Percentiles rank a stretch among this genome's conserved stretches.
Evolutionary conservation across 2,797 vertebrate genomes (phyloP).

Genomic region (Gadopsis bispinosus): DNA sequence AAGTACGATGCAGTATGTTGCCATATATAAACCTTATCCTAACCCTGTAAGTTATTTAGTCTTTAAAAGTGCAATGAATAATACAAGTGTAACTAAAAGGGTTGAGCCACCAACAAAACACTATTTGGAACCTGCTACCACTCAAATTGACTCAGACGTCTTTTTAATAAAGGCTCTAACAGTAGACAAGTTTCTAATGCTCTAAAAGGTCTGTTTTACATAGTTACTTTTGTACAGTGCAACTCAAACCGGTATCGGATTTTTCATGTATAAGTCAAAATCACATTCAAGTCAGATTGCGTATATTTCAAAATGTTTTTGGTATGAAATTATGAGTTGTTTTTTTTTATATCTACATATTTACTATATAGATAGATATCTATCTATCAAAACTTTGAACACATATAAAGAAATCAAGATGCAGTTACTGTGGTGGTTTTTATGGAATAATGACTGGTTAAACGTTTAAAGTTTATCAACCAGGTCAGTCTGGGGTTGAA

Average conservation of each 20-base stretch:
- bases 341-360: too few relatives aligned
- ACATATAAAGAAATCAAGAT: background rate
- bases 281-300: background rate
- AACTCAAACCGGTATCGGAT: background rate
- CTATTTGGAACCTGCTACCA: background rate
- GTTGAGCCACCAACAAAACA: background rate
- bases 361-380: too few relatives aligned
- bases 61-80: background rate
- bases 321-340: background rate
- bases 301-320: background rate
- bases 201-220: background rate
- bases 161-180: background rate
- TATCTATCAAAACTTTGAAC: background rate
- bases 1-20: conserved; percentile 75
- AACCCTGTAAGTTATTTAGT: background rate
- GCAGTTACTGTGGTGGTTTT: background rate
- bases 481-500: conserved; percentile 7
- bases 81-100: background rate
- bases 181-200: background rate
- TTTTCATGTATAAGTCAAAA: background rate
- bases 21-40: background rate
- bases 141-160: background rate
- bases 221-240: background rate
- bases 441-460: background rate
- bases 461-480: conserved; percentile 2